Base-by-base conservation (phyloP, 2,888 invertebrate species). In the Noctua janthina region DNA sequence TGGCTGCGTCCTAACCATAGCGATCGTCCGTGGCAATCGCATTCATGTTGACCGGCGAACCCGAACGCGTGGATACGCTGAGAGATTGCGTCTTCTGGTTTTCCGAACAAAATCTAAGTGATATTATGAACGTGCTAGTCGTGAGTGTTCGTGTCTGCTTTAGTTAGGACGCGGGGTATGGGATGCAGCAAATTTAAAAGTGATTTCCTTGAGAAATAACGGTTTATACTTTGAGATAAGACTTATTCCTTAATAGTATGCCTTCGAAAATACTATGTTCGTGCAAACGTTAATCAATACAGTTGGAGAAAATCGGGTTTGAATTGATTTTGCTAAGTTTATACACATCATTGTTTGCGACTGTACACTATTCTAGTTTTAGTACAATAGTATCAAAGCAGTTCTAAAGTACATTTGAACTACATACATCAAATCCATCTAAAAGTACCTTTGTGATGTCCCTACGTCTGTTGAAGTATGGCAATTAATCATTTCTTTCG, bases 331-430 rank as follows among this genome's bases (percentile, higher is more conserved):
- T 13, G 13, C 59, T 6, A 13, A 59, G 59, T 59, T 1, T n/a
- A 59, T 1, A 13, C n/a, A 29, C 29, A 29, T 29, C 59, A 29
- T 59, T 59, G 59, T 6, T n/a, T 6, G 59, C 59, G 11, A 46
- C 46, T 43, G 43, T 43, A 43, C 64, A 46, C 23, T 23, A 17
- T 43, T 39, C 39, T 49, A 49, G n/a, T 75, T 39, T 74, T 39
- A 49, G 35, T n/a, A 54, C 56, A 59, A 78, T 67, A 68, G 66
- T 78, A 23, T 39, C 67, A 68, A 59, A 78, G 35, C n/a, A 67
- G 20, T 56, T 67, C 46, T 77, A 54, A 20, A 67, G 46, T 68
- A 69, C 46, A 13, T 64, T 75, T 43, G 17, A 29, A 66, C 35
- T 46, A 20, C n/a, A 54, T 49, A 66, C 39, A 69, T 54, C 29